These are phyloP conservation scores for Sylvilagus floridanus DNA, from an alignment of 2,797 vertebrate species.

Conservation along the genomic window DNA sequence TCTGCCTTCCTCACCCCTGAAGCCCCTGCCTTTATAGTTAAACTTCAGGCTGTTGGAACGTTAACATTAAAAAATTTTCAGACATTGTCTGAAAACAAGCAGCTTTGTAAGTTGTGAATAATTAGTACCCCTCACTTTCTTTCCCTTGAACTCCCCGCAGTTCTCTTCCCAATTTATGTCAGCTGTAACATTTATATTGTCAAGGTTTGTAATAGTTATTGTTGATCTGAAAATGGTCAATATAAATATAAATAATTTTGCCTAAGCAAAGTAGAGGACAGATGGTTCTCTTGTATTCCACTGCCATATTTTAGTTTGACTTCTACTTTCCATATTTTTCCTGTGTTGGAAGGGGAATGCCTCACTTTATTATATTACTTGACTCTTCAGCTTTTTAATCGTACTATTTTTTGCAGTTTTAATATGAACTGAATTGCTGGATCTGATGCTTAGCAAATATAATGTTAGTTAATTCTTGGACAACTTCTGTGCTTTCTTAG, in stretches of 20 bases:
- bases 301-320: background rate
- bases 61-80: constrained; percentile 47
- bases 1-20: background rate
- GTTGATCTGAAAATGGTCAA: background rate
- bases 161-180: background rate
- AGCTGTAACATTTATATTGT: background rate
- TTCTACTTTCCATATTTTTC: background rate
- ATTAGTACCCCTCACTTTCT: background rate
- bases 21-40: constrained; percentile 26
- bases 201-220: constrained; percentile 45
- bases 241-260: background rate
- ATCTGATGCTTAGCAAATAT: background rate
- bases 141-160: constrained; percentile 6
- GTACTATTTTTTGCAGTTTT: background rate
- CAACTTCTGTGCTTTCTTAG: background rate
- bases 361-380: background rate
- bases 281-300: background rate
- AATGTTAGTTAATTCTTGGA: constrained; percentile 37
- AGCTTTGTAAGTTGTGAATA: constrained; percentile 20
- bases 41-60: background rate
- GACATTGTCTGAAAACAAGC: background rate
- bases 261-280: background rate
- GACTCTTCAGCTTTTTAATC: constrained; percentile 26
- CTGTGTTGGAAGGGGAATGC: background rate
- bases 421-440: constrained; percentile 6